These are phyloP conservation scores for Prochilodus magdalenae DNA, from an alignment of 2,113 vertebrate species.

Conservation along the genomic window DNA sequence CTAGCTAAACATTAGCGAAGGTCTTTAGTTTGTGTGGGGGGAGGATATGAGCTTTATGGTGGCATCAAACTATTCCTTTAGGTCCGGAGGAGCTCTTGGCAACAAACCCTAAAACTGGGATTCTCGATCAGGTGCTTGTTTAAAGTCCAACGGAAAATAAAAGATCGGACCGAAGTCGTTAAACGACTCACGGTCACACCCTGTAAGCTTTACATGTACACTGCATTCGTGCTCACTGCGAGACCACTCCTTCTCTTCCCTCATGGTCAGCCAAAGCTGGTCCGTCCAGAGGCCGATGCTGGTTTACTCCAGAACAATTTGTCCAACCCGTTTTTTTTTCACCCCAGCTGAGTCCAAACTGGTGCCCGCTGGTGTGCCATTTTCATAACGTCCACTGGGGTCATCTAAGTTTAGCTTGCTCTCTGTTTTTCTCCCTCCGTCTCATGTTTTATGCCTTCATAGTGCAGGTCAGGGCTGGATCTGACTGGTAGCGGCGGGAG, in stretches of 20 bases:
- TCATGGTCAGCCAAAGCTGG: background rate
- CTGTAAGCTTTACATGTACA: background rate
- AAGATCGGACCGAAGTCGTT: background rate
- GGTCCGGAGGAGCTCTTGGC: background rate
- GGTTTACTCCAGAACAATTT: background rate
- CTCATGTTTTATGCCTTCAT: background rate
- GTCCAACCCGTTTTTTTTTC: conserved; percentile 46
- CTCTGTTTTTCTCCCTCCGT: conserved; percentile 39
- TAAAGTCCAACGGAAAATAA: background rate
- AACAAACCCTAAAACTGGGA: background rate
- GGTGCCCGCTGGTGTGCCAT: conserved; percentile 68
- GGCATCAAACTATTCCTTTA: background rate
- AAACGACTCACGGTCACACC: background rate
- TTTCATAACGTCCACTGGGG: conserved; percentile 79
- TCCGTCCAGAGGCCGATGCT: background rate
- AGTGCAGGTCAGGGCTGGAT: background rate
- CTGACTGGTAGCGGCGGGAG: background rate
- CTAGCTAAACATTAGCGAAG: no score
- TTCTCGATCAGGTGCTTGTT: background rate
- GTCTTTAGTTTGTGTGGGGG: no score
- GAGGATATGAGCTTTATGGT: background rate
- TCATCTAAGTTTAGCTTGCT: conserved; percentile 57
- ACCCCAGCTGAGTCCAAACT: conserved; percentile 22
- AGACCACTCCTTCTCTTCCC: background rate
- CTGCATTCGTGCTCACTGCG: background rate